Base-by-base conservation (phyloP, 2,888 invertebrate genomes). In the Aphrophora alni region DNA sequence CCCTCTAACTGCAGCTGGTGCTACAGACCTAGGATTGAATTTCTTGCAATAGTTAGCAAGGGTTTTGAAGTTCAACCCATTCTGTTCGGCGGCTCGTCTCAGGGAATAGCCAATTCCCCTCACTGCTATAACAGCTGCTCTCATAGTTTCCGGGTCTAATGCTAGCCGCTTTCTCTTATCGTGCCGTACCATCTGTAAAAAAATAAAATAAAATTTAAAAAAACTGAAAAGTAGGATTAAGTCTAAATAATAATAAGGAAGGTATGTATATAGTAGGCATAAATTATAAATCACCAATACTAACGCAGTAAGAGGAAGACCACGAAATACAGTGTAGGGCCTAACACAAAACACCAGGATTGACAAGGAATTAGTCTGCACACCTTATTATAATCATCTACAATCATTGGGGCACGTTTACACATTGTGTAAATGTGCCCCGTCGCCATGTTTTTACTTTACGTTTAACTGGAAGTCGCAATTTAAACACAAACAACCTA, bases 41-140 rank as follows among this genome's bases (percentile, higher is more conserved):
- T 68, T 77, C 38, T 77, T 77, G 69, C 77, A 77, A 33, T 77
- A 77, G 33, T 77, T 77, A 21, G 38, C 77, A 17, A 78, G 69
- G 17, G 78, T 78, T 59, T 78, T 78, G 33, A 38, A 38, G 38
- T 77, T 77, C 7, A 77, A 33, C 1, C 68, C 77, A 68, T 51
- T 68, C 3, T 25, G 27, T 77, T 77, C 38, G 26, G 68, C 77
- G 38, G 68, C 33, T 24, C 77, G 38, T 68, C 77, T 8, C 14
- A 77, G 33, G 27, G 77, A 38, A 59, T 77, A 25, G 14, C 38
- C 17, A 24, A 26, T 38, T 21, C n/a, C 26, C 33, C 69, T 77
- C 17, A 59, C 77, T 77, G 33, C 38, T 1, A 77, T 38, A 59
- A 77, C 77, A 27, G 69, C 77, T n/a, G 8, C 38, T 77, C 68